Evolutionary conservation across 2,113 vertebrate genomes (phyloP).

Genomic region (Callocephalon fimbriatum): DNA sequence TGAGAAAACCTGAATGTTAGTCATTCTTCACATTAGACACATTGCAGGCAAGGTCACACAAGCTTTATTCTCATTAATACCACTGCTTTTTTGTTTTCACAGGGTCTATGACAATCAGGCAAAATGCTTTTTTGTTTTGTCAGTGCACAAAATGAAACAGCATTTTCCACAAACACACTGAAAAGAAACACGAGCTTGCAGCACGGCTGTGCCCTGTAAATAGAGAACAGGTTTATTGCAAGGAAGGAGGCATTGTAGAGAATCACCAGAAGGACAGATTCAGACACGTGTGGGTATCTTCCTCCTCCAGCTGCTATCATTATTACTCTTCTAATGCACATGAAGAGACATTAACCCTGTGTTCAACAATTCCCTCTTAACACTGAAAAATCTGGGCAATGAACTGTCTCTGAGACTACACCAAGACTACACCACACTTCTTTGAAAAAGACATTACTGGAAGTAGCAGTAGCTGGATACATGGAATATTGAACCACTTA

Average conservation of each 20-base stretch:
- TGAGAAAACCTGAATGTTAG: background rate
- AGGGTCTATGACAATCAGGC: background rate
- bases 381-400: background rate
- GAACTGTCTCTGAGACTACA: background rate
- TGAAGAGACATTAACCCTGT: background rate
- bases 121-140: background rate
- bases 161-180: background rate
- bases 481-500: background rate
- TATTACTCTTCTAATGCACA: background rate
- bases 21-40: background rate
- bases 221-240: fast-evolving
- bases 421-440: background rate
- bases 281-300: fast-evolving
- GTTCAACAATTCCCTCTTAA: background rate
- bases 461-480: background rate
- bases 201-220: background rate
- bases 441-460: background rate
- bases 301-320: background rate
- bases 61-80: background rate
- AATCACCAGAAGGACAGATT: background rate
- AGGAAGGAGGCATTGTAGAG: background rate
- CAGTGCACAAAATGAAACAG: background rate
- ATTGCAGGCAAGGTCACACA: background rate
- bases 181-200: background rate
- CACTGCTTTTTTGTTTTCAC: background rate